Conservation (phyloP, 2,113 vertebrate genomes). For the Lutjanus erythropterus region DNA sequence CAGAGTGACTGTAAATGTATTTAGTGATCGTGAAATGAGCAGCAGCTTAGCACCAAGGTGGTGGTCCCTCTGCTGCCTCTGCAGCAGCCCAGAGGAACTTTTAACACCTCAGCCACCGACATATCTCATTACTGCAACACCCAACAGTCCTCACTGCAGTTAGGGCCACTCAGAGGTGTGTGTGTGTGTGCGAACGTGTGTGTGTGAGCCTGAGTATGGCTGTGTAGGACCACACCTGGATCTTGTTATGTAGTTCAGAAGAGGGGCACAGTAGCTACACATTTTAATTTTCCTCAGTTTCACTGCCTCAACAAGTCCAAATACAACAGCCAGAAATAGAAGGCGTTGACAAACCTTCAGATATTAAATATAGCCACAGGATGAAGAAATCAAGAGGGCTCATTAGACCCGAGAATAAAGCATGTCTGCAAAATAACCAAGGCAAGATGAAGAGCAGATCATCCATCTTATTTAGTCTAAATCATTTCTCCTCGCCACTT, state of each 20-base stretch:
- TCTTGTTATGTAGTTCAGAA: slow-evolving; percentile 69
- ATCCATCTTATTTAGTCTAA: slow-evolving; percentile 18
- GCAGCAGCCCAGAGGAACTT: slow-evolving; percentile 63
- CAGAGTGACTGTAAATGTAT: neutral
- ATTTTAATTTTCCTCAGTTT: slow-evolving; percentile 62
- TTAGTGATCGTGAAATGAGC: slow-evolving; percentile 47
- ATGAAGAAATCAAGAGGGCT: slow-evolving; percentile 28
- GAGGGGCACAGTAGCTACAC: slow-evolving; percentile 62
- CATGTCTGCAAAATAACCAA: slow-evolving; percentile 17
- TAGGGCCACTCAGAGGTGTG: slow-evolving; percentile 51
- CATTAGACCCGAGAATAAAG: slow-evolving; percentile 24
- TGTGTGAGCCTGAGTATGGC: slow-evolving; percentile 18
- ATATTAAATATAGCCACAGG: slow-evolving; percentile 28
- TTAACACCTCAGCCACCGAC: slow-evolving; percentile 66
- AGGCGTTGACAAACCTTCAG: neutral
- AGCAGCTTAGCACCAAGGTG: slow-evolving; percentile 52
- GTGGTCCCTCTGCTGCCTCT: slow-evolving; percentile 57
- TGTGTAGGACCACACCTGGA: slow-evolving; percentile 65
- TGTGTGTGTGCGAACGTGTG: slow-evolving; percentile 42
- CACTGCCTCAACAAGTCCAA: slow-evolving; percentile 48
- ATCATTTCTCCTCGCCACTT: neutral
- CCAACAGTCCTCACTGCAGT: slow-evolving; percentile 38
- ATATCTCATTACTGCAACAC: slow-evolving; percentile 61
- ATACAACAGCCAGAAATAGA: slow-evolving; percentile 49
- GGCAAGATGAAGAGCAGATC: slow-evolving; percentile 15